Evolutionary conservation across 2,797 vertebrate species (phyloP).

Genomic region (Meriones psammophilus): DNA sequence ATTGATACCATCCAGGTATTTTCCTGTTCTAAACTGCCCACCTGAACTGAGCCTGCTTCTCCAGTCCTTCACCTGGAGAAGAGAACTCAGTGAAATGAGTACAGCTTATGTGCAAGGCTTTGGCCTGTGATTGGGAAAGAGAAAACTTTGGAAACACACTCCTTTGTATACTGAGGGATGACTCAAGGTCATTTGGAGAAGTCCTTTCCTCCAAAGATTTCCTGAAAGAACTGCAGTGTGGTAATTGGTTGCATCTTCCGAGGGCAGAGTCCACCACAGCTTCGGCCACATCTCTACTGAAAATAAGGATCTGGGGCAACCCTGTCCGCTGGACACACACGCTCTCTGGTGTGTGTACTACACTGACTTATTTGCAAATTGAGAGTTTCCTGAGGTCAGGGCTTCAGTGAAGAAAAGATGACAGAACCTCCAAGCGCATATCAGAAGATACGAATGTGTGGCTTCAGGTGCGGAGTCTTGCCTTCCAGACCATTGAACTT

Average conservation of each 20-base stretch:
- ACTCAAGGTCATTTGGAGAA: conserved; percentile 34
- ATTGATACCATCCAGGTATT: conserved; percentile 30
- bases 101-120: not conserved
- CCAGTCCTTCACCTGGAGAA: not conserved
- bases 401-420: conserved; percentile 32
- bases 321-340: not conserved
- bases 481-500: conserved; percentile 30
- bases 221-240: not conserved
- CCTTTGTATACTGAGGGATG: conserved; percentile 40
- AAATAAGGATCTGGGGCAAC: not conserved
- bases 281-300: not conserved
- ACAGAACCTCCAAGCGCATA: not conserved
- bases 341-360: not conserved
- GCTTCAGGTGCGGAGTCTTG: not conserved
- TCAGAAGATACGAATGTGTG: not conserved
- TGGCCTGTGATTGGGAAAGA: conserved; percentile 45
- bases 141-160: conserved; percentile 60
- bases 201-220: conserved; percentile 2
- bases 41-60: conserved; percentile 37
- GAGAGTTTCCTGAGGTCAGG: conserved; percentile 25
- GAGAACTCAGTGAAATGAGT: not conserved
- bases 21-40: not conserved
- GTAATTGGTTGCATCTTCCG: not conserved
- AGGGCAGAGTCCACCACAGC: not conserved
- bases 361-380: conserved; percentile 33